These are phyloP conservation scores for Spatula clypeata DNA, from an alignment of 2,797 vertebrate genomes.

Conservation along the genomic window DNA sequence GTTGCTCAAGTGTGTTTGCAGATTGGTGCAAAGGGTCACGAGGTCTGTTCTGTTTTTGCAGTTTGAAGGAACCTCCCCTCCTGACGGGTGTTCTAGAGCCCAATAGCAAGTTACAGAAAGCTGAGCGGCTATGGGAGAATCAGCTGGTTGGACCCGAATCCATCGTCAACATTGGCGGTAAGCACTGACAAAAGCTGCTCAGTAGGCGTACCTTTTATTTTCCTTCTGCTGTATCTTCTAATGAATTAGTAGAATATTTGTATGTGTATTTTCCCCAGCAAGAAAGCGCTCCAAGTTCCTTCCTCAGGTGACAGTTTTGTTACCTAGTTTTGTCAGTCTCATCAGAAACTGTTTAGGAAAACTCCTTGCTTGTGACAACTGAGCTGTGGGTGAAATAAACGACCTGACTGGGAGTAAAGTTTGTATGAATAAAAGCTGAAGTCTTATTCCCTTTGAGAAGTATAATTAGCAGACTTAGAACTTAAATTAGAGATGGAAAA, in stretches of 20 bases:
- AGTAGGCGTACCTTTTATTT: neutral
- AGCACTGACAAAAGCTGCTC: slow-evolving; percentile 53
- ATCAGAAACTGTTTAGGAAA: neutral
- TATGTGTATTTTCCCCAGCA: neutral
- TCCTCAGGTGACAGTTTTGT: neutral
- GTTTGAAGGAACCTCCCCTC: slow-evolving; percentile 91
- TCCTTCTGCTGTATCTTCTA: neutral
- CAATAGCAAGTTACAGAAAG: slow-evolving; percentile 91
- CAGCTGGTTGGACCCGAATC: slow-evolving; percentile 93
- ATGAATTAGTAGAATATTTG: neutral
- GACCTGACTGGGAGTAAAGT: neutral
- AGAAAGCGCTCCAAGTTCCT: neutral
- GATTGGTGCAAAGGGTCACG: neutral
- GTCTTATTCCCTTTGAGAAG: neutral
- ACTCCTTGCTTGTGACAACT: neutral
- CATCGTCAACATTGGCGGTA: slow-evolving; percentile 90
- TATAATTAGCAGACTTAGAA: neutral
- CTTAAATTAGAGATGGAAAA: neutral
- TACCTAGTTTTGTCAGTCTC: neutral
- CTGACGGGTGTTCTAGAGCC: slow-evolving; percentile 91
- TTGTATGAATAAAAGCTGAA: neutral
- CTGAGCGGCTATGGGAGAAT: slow-evolving; percentile 91
- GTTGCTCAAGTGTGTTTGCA: neutral
- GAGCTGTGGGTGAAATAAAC: neutral
- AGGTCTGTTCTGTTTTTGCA: slow-evolving; percentile 76